phyloP scores from a whole-genome alignment of 2,113 vertebrate species.

The Leptodactylus fuscus region DNA sequence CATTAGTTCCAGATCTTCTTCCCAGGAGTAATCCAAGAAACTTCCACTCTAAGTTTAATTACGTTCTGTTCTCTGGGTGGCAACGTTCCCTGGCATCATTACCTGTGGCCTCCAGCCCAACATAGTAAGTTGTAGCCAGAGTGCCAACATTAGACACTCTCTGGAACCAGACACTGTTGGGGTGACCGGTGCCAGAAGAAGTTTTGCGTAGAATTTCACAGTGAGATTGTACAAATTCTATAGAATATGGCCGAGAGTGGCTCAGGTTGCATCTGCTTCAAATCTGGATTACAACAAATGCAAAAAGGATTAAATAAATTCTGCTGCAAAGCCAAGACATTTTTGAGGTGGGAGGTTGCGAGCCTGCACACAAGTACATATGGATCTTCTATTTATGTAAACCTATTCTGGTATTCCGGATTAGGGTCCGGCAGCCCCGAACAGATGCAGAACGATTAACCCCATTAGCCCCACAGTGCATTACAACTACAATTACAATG shows the following conservation, averaged over 20 bases:
- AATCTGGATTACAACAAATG: slow-evolving; percentile 38
- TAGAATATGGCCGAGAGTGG: background rate
- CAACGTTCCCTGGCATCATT: slow-evolving; percentile 50
- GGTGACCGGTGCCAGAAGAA: background rate
- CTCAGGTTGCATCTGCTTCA: slow-evolving; percentile 4
- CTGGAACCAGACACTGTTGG: slow-evolving; percentile 1
- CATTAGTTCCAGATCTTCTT: slow-evolving; percentile 16
- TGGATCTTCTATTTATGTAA: slow-evolving; percentile 22
- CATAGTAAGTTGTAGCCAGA: slow-evolving; percentile 43
- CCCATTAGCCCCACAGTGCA: background rate
- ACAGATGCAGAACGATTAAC: background rate
- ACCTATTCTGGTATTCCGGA: slow-evolving; percentile 20
- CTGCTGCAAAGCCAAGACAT: slow-evolving; percentile 31
- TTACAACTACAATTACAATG: too few relatives aligned
- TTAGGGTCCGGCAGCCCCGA: background rate
- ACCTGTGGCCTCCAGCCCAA: slow-evolving; percentile 42
- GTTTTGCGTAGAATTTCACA: background rate
- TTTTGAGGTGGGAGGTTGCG: slow-evolving; percentile 31
- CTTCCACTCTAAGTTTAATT: slow-evolving; percentile 45
- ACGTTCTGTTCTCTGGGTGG: slow-evolving; percentile 42
- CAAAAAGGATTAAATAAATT: slow-evolving; percentile 27
- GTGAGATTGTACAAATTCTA: background rate
- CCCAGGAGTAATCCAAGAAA: slow-evolving; percentile 54
- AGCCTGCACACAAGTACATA: slow-evolving; percentile 11
- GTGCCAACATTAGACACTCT: slow-evolving; percentile 38